Base-by-base conservation (phyloP, 2,113 vertebrate genomes). In the Cavia porcellus region DNA sequence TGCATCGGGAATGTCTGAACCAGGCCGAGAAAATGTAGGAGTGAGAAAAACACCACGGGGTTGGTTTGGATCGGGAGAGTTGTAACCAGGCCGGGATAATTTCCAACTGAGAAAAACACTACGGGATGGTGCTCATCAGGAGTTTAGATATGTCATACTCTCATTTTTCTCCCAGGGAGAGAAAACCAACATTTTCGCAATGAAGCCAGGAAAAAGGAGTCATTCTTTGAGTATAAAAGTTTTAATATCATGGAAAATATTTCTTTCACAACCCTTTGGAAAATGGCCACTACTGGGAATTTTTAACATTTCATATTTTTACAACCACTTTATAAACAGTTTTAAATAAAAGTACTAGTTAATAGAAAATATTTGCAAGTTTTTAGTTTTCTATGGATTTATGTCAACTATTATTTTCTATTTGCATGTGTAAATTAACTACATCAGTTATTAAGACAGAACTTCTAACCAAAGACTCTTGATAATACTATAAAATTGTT, bases 301-400 rank as follows among this genome's bases (percentile, higher is more conserved):
- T 81, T 72, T 89, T 59, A 95, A 96, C 28, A 97, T 22, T 94
- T 89, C 62, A 72, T 10, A 64, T 96, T 92, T 96, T 92, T 45
- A 96, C n/a, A 97, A 84, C 47, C 45, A 95, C 15, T 55, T n/a
- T 50, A 75, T 35, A 97, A 93, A 87, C 47, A 17, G 0, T 47
- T 96, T 97, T 92, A 96, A 85, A 77, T 57, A 52, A 77, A 91
- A 89, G 25, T 92, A 7, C 1, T 64, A 85, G 42, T 86, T 95
- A 95, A 64, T 2, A 74, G 35, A 95, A 17, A 95, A 75, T 79
- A 96, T 12, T 82, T 88, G 6, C 11, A 35, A 68, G 7, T 89
- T 96, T 93, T 92, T 82, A 86, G 35, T 79, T 94, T 83, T 57
- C 20, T 32, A 57, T 85, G 64, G 30, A 89, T 92, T 96, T 94